Conservation (phyloP, 2,113 vertebrate genomes). For the Pavo muticus region DNA sequence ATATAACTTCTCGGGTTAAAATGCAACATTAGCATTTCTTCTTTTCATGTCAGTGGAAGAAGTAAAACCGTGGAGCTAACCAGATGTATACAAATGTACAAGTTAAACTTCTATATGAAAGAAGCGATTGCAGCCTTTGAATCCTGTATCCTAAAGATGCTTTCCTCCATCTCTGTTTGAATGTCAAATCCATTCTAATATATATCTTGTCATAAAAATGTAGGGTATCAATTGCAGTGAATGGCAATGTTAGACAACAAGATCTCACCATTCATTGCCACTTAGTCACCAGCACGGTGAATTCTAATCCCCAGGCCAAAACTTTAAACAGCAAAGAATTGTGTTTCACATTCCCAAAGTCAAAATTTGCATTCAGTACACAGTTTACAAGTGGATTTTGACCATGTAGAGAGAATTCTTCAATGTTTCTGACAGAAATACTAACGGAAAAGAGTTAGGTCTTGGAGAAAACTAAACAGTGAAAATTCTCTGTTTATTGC, state of each 20-base stretch:
- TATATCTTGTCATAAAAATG: fast-evolving
- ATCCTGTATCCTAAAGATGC: background rate
- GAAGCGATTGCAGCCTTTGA: background rate
- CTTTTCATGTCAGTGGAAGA: background rate
- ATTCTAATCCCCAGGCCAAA: background rate
- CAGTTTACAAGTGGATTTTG: background rate
- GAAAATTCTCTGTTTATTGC: background rate
- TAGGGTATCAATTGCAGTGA: background rate
- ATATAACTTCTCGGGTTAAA: background rate
- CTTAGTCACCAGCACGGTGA: background rate
- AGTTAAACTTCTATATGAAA: background rate
- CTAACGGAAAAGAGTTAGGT: background rate
- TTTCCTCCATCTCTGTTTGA: background rate
- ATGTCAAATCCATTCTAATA: background rate
- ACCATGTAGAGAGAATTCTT: background rate
- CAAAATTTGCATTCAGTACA: background rate
- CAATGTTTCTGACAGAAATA: background rate
- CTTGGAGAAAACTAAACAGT: background rate
- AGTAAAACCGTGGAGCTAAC: fast-evolving
- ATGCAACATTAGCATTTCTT: background rate
- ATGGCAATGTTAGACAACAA: background rate
- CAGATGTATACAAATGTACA: background rate
- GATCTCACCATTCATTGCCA: background rate
- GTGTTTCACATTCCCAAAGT: background rate
- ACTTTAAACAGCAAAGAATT: background rate